Evolutionary conservation across 1,140 invertebrate species (phyloP).

Genomic region (Trichonephila clavata): DNA sequence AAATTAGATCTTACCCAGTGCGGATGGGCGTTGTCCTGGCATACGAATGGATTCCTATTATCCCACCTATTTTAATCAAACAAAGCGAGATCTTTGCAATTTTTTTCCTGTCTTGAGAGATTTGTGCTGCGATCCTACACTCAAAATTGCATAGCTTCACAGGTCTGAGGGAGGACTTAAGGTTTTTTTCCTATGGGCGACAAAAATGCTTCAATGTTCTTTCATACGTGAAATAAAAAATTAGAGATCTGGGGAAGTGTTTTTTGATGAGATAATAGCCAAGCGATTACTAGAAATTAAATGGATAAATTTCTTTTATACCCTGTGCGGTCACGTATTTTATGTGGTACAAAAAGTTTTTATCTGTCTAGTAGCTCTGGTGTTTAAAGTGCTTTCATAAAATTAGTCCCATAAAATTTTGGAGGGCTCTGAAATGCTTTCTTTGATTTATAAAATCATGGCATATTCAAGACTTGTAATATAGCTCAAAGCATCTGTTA

Average conservation of each 20-base stretch:
- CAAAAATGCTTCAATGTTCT: not conserved
- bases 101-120: slow-evolving; percentile 40
- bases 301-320: too few species aligned
- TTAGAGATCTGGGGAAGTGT: not conserved
- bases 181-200: not conserved
- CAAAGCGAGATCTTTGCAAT: slow-evolving; percentile 18
- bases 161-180: not conserved
- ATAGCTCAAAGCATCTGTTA: too few species aligned
- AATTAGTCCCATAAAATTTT: too few species aligned
- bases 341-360: too few species aligned
- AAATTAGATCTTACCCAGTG: slow-evolving; percentile 57
- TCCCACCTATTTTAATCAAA: slow-evolving; percentile 71
- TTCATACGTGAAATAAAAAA: not conserved
- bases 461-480: too few species aligned
- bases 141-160: slow-evolving; percentile 17
- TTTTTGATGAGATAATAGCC: too few species aligned
- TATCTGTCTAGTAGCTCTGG: too few species aligned
- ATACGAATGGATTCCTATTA: slow-evolving; percentile 40
- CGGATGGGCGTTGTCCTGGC: slow-evolving; percentile 58
- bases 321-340: too few species aligned
- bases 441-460: too few species aligned
- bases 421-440: too few species aligned
- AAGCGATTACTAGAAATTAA: too few species aligned
- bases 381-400: too few species aligned
- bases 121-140: slow-evolving; percentile 21